Percentiles rank a stretch among this genome's conserved stretches.
Conservation (phyloP, 1,140 invertebrate species). For the Dryas iulia region DNA sequence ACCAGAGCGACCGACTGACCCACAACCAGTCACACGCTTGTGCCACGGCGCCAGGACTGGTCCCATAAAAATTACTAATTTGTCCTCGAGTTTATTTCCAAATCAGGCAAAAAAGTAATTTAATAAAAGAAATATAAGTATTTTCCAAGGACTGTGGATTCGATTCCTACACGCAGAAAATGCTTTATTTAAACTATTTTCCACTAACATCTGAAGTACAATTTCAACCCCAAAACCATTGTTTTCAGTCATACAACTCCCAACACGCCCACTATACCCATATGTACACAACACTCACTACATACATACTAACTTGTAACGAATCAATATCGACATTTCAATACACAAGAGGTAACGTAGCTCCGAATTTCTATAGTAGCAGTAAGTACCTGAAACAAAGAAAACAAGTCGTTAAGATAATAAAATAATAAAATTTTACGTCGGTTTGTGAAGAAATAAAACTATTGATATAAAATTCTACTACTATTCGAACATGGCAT, state of each 20-base stretch:
- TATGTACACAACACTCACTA: not conserved
- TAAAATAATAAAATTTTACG: conserved; percentile 9
- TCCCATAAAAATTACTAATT: no score
- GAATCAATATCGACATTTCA: not conserved
- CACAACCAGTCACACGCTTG: no score
- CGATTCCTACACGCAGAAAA: not conserved
- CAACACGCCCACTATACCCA: no score
- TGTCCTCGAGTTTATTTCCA: no score
- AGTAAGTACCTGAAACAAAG: conserved; percentile 16
- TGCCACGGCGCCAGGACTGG: no score
- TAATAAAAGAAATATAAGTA: no score
- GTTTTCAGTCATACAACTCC: not conserved
- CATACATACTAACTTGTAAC: not conserved
- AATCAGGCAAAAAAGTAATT: no score
- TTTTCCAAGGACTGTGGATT: not conserved
- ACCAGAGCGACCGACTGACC: no score
- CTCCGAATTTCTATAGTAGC: not conserved
- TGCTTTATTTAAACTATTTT: not conserved
- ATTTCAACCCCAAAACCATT: not conserved
- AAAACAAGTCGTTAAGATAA: conserved; percentile 3
- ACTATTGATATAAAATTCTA: not conserved
- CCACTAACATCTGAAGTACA: not conserved
- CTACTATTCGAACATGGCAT: not conserved
- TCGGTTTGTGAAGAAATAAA: not conserved
- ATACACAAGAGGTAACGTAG: not conserved